Evolutionary conservation across 30 jellyfish, hydroid and myxozoan genomes (phyloP), one percentile per base, ranked within the genome.

Genomic region (Aurelia coerulea): DNA sequence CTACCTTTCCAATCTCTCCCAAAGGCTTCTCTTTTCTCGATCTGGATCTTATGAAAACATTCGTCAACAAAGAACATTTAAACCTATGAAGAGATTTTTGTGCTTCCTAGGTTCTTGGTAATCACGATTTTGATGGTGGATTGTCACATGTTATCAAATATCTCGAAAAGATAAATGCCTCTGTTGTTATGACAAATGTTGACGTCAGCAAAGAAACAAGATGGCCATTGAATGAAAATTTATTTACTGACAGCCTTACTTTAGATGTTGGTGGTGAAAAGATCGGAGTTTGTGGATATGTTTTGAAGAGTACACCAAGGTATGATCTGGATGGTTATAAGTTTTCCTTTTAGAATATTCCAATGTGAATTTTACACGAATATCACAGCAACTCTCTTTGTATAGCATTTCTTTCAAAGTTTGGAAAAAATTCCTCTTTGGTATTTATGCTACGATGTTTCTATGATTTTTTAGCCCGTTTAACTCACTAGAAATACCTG

Each of bases 71-170:
- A 39, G 51, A 39, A 39, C 51, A 39, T 39, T 6, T 2, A 39
- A 39, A 3, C 51, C 10, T 39, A 39, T 39, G 51, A 39, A 39
- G 51, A 39, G 51, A 39, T 39, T 52, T 17, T 35, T 58, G 10
- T 59, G 60, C 58, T 9, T 17, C 69, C 13, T 74, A 92, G 98
- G 94, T 91, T 10, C 90, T 92, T n/a, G 98, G 98, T 17, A 92
- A 92, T 63, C 98, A 92, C 56, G 98, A 92, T 33, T 92, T 92
- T 53, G 98, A 92, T 80, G 87, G 85, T 15, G 98, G 98, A 4
- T 91, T 80, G 31, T 73, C 59, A 4, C 90, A 82, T 62, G 81
- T 70, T 23, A 67, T 85, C 78, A 62, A 81, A 15, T 92, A 84
- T 76, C 77, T 92, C 41, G 62, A 72, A 19, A 77, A 52, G 65